Evolutionary conservation across 2,888 invertebrate species (phyloP), one percentile per base, ranked within the genome.

Genomic region (Netelia melanura): DNA sequence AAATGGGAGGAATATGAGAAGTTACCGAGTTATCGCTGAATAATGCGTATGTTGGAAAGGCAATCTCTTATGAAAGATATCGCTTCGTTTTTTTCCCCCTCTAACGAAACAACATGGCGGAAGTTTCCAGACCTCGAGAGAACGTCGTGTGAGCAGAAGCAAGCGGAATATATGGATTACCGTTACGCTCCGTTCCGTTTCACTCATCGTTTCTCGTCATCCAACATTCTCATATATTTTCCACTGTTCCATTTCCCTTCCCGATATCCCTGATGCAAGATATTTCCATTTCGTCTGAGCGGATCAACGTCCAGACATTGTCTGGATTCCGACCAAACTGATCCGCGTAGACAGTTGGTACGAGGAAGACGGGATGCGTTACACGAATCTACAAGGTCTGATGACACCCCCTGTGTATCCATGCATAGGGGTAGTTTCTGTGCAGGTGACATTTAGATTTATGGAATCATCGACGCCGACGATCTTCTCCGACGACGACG

Each of bases 381-480:
- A 56, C 44, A 71, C 75, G n/a, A 54, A 67, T 76, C 52, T 56
- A 58, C 44, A 43, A 58, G n/a, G 11, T 23, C 71, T 44, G 48
- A 52, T 70, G 65, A 62, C 23, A 76, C 64, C 21, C 61, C 10
- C 23, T 54, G 62, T 62, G 43, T 38, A 17, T 23, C 25, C 48
- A 62, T 76, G 25, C 23, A 9, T 56, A 43, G 62, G 23, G 17
- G 56, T 48, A 64, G 44, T 64, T 71, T 65, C 38, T 21, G 62
- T 77, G 83, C 86, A 87, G 83, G 87, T 84, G 82, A 86, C 89
- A 87, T 87, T 90, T 84, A 88, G 87, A 90, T 91, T 90, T 91
- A 88, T 89, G 87, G 81, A 87, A 89, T 82, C 87, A 81, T 70
- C 81, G 82, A 61, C 64, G 56, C 25, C 56, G 25, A 56, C 62